Conservation (phyloP, 2,888 invertebrate genomes). For the Polymixis lichenea region DNA sequence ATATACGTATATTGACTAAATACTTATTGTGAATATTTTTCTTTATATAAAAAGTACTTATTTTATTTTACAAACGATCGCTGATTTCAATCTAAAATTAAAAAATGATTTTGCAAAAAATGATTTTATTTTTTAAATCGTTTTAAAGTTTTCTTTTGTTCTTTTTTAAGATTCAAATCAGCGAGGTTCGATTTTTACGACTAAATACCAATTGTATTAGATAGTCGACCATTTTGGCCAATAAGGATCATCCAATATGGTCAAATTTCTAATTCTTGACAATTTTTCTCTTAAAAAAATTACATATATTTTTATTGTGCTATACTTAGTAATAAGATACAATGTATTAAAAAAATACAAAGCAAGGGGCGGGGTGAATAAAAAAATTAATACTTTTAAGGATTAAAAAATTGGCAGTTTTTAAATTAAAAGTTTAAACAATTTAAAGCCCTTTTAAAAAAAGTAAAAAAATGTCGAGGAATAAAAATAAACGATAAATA, state of each 20-base stretch:
- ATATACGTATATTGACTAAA: constrained; percentile 78
- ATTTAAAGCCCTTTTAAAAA: constrained; percentile 52
- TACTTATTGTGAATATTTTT: constrained; percentile 75
- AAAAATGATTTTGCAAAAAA: not conserved
- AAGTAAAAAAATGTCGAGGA: constrained; percentile 11
- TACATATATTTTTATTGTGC: constrained; percentile 64
- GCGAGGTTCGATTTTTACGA: constrained; percentile 42
- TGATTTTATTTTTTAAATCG: not conserved
- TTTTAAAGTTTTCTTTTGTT: not conserved
- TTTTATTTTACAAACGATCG: constrained; percentile 60
- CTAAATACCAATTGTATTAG: constrained; percentile 83
- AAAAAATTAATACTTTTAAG: constrained; percentile 63
- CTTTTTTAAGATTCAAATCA: constrained; percentile 59
- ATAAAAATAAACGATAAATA: constrained; percentile 59
- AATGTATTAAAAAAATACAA: constrained; percentile 62
- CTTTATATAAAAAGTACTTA: constrained; percentile 71
- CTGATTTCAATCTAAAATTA: constrained; percentile 45
- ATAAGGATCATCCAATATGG: constrained; percentile 76
- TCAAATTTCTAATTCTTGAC: constrained; percentile 85
- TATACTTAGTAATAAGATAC: constrained; percentile 63
- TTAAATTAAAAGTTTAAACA: constrained; percentile 45
- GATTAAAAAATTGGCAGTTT: constrained; percentile 70
- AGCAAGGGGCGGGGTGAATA: constrained; percentile 59
- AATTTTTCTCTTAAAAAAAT: constrained; percentile 72
- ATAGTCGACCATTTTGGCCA: constrained; percentile 85